Evolutionary conservation across 2,888 invertebrate genomes (phyloP).

Genomic region (Tenthredo mesomela): DNA sequence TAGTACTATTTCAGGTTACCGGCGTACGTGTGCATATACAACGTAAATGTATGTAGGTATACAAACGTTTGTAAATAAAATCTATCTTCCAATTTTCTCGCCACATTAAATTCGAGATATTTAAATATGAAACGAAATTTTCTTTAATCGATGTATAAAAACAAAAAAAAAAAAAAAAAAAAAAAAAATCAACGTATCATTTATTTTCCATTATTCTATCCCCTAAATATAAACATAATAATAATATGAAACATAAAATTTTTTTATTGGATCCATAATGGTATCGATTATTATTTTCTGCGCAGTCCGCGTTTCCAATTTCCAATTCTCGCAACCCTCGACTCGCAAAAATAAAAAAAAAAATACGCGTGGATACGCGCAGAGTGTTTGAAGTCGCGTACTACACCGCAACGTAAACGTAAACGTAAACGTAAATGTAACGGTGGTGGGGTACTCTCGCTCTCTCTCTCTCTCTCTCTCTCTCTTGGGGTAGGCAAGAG

Average conservation of each 20-base stretch:
- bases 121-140: background rate
- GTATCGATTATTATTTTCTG: background rate
- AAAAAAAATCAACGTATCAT: background rate
- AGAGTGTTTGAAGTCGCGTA: constrained; percentile 37
- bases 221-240: background rate
- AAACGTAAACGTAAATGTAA: constrained; percentile 30
- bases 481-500: constrained; percentile 5
- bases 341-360: background rate
- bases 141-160: background rate
- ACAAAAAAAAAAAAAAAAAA: no score
- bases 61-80: background rate
- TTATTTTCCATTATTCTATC: background rate
- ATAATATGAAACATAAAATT: background rate
- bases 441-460: constrained; percentile 12
- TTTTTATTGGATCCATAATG: background rate
- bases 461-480: no score
- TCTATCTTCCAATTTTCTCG: background rate
- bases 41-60: no score
- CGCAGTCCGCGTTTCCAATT: constrained; percentile 10
- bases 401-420: constrained; percentile 36
- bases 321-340: background rate
- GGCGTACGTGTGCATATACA: background rate
- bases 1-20: constrained; percentile 20
- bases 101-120: background rate
- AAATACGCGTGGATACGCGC: constrained; percentile 10